Percentiles rank a stretch among this genome's conserved stretches.
Conservation (phyloP, 2,113 vertebrate genomes). For the Nothocercus julius region DNA sequence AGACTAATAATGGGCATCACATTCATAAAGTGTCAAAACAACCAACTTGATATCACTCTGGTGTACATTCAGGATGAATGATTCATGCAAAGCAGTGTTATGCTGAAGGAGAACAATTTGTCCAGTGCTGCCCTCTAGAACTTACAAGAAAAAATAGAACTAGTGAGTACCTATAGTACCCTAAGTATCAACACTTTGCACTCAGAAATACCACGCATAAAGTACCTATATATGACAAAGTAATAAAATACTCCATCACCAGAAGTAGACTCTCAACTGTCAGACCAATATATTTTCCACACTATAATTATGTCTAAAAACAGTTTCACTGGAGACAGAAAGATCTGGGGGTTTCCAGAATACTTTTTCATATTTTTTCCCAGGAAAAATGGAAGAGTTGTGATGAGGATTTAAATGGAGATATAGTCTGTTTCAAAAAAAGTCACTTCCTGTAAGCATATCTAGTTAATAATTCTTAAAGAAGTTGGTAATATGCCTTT, state of each 20-base stretch:
- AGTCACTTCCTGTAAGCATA: background rate
- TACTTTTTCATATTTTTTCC: slow-evolving; percentile 29
- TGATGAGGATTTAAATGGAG: slow-evolving; percentile 5
- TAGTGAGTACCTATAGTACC: background rate
- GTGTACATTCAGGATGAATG: slow-evolving; percentile 11
- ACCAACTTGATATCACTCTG: background rate
- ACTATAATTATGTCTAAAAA: slow-evolving; percentile 3
- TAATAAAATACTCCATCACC: background rate
- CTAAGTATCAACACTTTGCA: slow-evolving; percentile 27
- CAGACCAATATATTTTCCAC: background rate
- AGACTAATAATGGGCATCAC: background rate
- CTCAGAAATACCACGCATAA: slow-evolving; percentile 5
- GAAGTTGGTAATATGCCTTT: slow-evolving; percentile 25
- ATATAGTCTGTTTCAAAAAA: background rate
- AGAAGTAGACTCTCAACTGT: slow-evolving; percentile 2
- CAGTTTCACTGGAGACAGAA: slow-evolving; percentile 10
- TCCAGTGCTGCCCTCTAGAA: slow-evolving; percentile 8
- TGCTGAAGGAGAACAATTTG: slow-evolving; percentile 6
- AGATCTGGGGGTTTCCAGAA: slow-evolving; percentile 5
- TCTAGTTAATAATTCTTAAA: slow-evolving; percentile 4
- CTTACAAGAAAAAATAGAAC: background rate
- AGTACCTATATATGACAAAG: slow-evolving; percentile 5
- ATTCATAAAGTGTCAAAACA: slow-evolving; percentile 7
- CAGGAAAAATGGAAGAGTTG: slow-evolving; percentile 38
- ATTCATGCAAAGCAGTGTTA: slow-evolving; percentile 1